Base-by-base conservation (phyloP, 2,797 vertebrate genomes). In the Melanotaenia trifasciata region DNA sequence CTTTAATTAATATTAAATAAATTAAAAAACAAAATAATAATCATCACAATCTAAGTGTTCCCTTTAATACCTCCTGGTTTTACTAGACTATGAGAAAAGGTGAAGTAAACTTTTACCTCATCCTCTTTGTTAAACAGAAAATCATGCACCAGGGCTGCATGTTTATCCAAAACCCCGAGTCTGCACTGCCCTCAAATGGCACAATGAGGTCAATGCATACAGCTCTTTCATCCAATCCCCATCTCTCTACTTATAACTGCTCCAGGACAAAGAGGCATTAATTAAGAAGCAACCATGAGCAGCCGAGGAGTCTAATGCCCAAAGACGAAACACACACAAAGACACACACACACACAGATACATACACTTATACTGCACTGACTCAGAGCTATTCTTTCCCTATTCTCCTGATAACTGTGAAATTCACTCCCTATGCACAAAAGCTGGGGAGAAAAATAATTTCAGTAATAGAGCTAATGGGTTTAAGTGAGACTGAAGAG, bases 111-210 rank as follows among this genome's bases (percentile, higher is more conserved):
- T 88, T 92, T 79, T 72, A 72, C 72, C 60, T 64, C 24, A 12
- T 54, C 70, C 62, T 54, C 66, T 86, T 85, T 88, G 74, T 89
- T 84, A 81, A 70, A 62, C 59, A 84, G 72, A 57, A 68, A 33
- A 64, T 64, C 45, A 74, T 60, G 57, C 71, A 16, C 24, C 51
- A 43, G 64, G 58, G 61, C 62, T 1, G 16, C 13, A 57, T 78
- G 74, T 86, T 80, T 74, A 78, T 74, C 79, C 64, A 81, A 90
- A 93, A 96, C 72, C 76, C 87, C 95, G 94, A 94, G 95, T 95
- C 95, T 96, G 88, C 89, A 96, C 94, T 96, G 97, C 96, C 97
- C 95, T 95, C 97, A 91, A 91, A 96, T 94, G 97, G 95, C 90
- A 71, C 61, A 79, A 76, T 5, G 56, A 78, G 87, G 86, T 91